phyloP scores from a whole-genome alignment of 2,113 vertebrate species.

The Ptilorrhoa leucosticta region DNA sequence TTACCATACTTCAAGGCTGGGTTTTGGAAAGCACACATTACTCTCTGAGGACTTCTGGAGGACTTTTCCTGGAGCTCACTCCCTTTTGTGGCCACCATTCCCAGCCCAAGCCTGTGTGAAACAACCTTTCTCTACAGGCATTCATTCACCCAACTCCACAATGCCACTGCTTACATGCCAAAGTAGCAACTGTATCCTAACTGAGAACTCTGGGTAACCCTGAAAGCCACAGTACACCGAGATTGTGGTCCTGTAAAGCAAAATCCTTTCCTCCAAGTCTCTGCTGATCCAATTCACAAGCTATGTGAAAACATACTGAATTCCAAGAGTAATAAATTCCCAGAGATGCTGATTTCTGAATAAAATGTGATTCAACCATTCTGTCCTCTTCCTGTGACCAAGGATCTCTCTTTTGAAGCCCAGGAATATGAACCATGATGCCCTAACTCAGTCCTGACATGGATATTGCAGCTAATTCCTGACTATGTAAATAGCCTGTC shows the following conservation, averaged over 20 bases:
- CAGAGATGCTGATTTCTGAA: neutral
- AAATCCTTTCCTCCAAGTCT: neutral
- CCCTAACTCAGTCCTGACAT: neutral
- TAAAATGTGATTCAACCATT: neutral
- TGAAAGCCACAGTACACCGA: accelerated
- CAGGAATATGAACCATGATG: neutral
- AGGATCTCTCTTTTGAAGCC: neutral
- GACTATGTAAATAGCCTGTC: neutral
- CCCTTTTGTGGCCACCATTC: neutral
- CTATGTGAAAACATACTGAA: neutral
- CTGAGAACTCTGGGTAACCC: neutral
- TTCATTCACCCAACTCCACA: neutral
- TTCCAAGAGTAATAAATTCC: neutral
- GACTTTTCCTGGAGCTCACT: neutral
- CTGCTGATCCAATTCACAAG: neutral
- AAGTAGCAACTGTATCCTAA: neutral
- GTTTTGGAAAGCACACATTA: neutral
- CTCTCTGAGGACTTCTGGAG: neutral
- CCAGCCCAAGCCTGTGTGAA: neutral
- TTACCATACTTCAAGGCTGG: neutral
- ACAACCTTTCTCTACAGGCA: neutral
- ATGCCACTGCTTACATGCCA: neutral
- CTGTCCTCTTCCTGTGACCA: neutral
- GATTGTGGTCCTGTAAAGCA: neutral
- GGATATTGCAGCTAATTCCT: neutral